Evolutionary conservation across 2,113 vertebrate genomes (phyloP).

Genomic region (Phrynocephalus versicolor): DNA sequence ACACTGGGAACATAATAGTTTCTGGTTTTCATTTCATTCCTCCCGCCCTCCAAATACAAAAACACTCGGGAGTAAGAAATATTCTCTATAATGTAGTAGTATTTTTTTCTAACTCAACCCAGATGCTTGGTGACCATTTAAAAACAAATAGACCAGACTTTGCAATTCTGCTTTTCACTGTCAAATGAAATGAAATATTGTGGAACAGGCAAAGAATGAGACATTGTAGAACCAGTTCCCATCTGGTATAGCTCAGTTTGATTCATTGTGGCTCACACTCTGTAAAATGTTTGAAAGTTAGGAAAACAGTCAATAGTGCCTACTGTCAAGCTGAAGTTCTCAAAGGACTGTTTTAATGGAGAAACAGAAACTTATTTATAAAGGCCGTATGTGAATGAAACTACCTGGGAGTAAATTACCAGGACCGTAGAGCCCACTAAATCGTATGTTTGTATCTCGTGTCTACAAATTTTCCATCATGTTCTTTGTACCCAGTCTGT

Average conservation of each 20-base stretch:
- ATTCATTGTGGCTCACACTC: not conserved
- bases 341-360: slow-evolving; percentile 1
- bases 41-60: not conserved
- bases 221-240: fast-evolving
- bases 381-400: slow-evolving; percentile 3
- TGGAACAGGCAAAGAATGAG: slow-evolving; percentile 3
- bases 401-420: not conserved
- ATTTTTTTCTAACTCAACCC: slow-evolving; percentile 22
- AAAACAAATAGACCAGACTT: slow-evolving; percentile 8
- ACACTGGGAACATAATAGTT: not conserved
- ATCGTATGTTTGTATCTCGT: not conserved
- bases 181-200: slow-evolving; percentile 13
- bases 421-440: not conserved
- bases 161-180: slow-evolving; percentile 32
- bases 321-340: slow-evolving; percentile 4
- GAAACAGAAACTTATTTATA: slow-evolving; percentile 27
- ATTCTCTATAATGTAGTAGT: not conserved
- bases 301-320: slow-evolving; percentile 2
- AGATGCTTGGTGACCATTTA: not conserved
- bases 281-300: not conserved
- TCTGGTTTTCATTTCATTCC: slow-evolving; percentile 20
- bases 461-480: not conserved
- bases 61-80: not conserved
- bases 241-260: not conserved
- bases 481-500: not conserved